Conservation (phyloP, 2,797 vertebrate genomes). For the Sebastes trivittatus region DNA sequence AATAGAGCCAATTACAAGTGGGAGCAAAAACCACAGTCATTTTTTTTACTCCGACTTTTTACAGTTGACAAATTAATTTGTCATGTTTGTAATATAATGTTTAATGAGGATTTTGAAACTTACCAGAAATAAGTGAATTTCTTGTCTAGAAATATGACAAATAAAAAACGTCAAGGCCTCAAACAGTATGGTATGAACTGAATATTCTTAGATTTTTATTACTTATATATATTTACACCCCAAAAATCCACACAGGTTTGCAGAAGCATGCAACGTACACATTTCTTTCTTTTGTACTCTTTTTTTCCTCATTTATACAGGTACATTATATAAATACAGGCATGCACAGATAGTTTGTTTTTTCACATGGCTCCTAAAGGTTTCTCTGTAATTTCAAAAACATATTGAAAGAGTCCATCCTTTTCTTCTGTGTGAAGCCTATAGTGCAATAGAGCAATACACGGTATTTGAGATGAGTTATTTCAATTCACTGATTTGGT, state of each 20-base stretch:
- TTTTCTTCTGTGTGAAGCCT: slow-evolving; percentile 1
- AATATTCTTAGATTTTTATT: not conserved
- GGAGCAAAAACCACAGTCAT: not conserved
- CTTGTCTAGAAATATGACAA: not conserved
- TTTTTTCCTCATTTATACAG: not conserved
- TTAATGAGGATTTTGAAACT: not conserved
- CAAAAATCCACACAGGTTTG: not conserved
- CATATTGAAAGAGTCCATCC: not conserved
- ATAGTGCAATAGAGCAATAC: not conserved
- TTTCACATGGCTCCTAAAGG: not conserved
- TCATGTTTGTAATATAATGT: not conserved
- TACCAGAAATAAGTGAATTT: not conserved
- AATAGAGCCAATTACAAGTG: slow-evolving; percentile 1
- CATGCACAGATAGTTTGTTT: not conserved
- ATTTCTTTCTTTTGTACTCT: not conserved
- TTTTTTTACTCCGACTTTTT: not conserved
- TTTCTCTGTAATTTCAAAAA: not conserved
- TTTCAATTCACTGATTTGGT: slow-evolving; percentile 21
- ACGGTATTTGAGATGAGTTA: slow-evolving; percentile 1
- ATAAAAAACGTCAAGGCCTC: not conserved
- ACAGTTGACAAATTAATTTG: not conserved
- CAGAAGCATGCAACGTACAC: not conserved
- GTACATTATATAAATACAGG: not conserved
- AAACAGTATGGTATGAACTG: not conserved
- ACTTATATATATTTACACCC: not conserved